phyloP scores from a whole-genome alignment of 2,113 vertebrate genomes.

The Psittacus erithacus region DNA sequence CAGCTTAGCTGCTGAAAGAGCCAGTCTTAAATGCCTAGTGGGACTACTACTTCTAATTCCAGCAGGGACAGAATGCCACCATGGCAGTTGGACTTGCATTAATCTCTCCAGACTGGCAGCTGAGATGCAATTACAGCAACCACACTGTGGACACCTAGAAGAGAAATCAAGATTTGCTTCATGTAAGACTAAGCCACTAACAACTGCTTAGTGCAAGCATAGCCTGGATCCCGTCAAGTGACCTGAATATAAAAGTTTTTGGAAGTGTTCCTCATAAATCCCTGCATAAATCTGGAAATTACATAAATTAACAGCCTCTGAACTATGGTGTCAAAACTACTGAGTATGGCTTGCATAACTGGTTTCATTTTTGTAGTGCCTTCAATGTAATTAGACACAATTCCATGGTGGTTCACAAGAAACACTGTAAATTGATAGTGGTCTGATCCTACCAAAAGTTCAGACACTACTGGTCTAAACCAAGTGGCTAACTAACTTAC shows the following conservation, averaged over 20 bases:
- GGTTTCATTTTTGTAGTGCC: not conserved
- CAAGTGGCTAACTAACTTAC: not conserved
- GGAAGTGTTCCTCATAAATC: not conserved
- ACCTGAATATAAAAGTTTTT: not conserved
- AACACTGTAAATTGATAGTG: not conserved
- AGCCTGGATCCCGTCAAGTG: not conserved
- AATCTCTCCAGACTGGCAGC: not conserved
- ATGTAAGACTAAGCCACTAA: not conserved
- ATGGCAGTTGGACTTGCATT: not conserved
- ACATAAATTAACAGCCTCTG: not conserved
- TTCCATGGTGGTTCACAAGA: not conserved
- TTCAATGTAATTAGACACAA: not conserved
- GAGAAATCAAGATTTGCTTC: not conserved
- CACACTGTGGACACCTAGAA: not conserved
- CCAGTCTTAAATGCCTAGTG: conserved; percentile 9
- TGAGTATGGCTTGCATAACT: not conserved
- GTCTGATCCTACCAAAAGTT: not conserved
- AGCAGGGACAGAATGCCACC: conserved; percentile 35
- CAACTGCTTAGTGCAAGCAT: not conserved
- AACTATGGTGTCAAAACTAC: not conserved
- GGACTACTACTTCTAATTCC: conserved; percentile 53
- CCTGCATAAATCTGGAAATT: not conserved
- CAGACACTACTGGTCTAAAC: not conserved
- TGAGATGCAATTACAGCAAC: conserved; percentile 1
- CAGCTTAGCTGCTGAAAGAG: conserved; percentile 6